Evolutionary conservation across 2,113 vertebrate genomes (phyloP), one percentile per base, ranked within the genome.

Genomic region (Ginglymostoma cirratum): DNA sequence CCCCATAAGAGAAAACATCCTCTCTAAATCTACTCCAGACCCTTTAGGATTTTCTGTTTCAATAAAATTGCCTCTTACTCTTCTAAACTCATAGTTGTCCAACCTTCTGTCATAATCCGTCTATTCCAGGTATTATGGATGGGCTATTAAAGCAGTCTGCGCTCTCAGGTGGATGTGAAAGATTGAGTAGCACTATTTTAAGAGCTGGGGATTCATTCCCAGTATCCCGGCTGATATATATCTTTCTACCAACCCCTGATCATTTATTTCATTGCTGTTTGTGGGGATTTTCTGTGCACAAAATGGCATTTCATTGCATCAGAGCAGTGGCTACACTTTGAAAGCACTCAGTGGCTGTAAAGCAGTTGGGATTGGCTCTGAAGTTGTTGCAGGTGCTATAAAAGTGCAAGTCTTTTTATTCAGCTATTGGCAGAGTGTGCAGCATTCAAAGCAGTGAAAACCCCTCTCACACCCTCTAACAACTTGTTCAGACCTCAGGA

Each of bases 401-500:
- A 0, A 21, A 42, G 42, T n/a, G 15, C 78, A 80, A 38, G 78
- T 38, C 78, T 80, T 42, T 42, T 14, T 38, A 15, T n/a, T 80
- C n/a, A n/a, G n/a, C 19, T 12, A 42, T 15, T 21, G 17, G 80
- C 80, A 66, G 5, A 17, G 8, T 10, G 89, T 27, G 55, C 5
- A 5, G 61, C 45, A 55, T 30, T 89, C 45, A 89, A 52, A 55
- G 86, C 6, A 34, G 3, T 1, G 14, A 34, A 19, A 19, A 0
- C 6, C 65, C 61, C 6, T 21, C n/a, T 7, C 17, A 24, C 5
- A 66, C 34, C 38, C 17, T 38, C 10, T 19, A 17, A 61, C 61
- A 24, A 34, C 61, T 0, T 1, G 2, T 10, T n/a, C 30, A 12
- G 96, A 98, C 98, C 98, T 98, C 98, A 34, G 98, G 97, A 45